These are phyloP conservation scores for Brenthis hecate DNA, from an alignment of 2,888 invertebrate genomes.

Conservation along the genomic window DNA sequence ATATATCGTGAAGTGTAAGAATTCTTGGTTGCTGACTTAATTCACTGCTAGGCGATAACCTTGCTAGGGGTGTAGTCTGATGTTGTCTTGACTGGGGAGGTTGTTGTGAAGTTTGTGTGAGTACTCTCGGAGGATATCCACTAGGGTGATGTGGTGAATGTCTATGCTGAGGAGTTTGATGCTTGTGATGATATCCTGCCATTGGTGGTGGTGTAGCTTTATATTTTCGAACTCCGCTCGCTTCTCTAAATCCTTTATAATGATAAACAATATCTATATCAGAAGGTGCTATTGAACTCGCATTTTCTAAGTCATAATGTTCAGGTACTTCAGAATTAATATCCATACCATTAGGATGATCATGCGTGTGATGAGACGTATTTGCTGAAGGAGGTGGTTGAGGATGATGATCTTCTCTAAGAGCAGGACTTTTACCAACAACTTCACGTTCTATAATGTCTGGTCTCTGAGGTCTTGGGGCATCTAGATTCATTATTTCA, in stretches of 20 bases:
- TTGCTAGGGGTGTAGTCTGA: slow-evolving; percentile 94
- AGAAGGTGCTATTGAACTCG: slow-evolving; percentile 98
- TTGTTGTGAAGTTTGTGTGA: slow-evolving; percentile 87
- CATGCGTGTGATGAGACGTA: slow-evolving; percentile 86
- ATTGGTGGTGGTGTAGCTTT: slow-evolving; percentile 93
- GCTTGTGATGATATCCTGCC: slow-evolving; percentile 89
- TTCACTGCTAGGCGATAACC: slow-evolving; percentile 95
- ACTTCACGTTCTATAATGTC: slow-evolving; percentile 96
- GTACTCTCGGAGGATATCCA: slow-evolving; percentile 88
- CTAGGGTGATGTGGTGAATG: slow-evolving; percentile 90
- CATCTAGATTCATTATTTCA: slow-evolving; percentile 87
- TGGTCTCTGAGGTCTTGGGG: slow-evolving; percentile 91
- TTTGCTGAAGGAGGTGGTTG: slow-evolving; percentile 89
- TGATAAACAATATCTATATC: slow-evolving; percentile 98
- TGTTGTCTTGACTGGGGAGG: slow-evolving; percentile 87
- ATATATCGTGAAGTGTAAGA: slow-evolving; percentile 95
- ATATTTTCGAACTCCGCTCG: slow-evolving; percentile 91
- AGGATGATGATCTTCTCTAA: slow-evolving; percentile 90
- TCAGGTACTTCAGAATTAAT: slow-evolving; percentile 92
- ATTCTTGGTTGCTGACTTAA: slow-evolving; percentile 96
- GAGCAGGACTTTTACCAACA: slow-evolving; percentile 91
- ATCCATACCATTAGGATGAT: slow-evolving; percentile 88
- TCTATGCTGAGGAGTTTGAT: slow-evolving; percentile 87
- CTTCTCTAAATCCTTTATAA: slow-evolving; percentile 96
- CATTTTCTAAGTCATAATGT: slow-evolving; percentile 98